A percentile compares a stretch with the other conserved stretches of the same genome.
phyloP scores from a whole-genome alignment of 2,888 invertebrate species.

The Latrodectus elegans region DNA sequence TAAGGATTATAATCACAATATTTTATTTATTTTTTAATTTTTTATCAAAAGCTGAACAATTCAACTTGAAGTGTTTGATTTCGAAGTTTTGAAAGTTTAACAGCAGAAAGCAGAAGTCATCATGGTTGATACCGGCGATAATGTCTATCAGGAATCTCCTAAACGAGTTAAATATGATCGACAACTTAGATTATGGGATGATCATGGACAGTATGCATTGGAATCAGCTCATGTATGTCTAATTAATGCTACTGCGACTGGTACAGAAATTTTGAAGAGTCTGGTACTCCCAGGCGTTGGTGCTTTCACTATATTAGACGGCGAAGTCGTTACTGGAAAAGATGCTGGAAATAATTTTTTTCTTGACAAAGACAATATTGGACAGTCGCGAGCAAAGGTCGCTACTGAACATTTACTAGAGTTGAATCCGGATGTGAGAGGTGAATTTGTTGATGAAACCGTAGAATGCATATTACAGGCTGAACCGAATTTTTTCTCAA shows the following conservation, averaged over 20 bases:
- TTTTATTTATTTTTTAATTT: too few species aligned
- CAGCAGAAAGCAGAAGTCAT: too few species aligned
- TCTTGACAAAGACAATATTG: constrained; percentile 86
- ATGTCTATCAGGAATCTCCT: constrained; percentile 43
- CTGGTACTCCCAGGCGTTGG: constrained; percentile 93
- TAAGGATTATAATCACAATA: too few species aligned
- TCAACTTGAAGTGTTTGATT: too few species aligned
- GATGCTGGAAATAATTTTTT: constrained; percentile 98
- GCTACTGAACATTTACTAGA: constrained; percentile 88
- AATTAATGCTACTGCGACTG: constrained; percentile 93
- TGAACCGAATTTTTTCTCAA: constrained; percentile 87
- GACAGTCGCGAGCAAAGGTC: constrained; percentile 88
- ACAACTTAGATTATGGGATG: constrained; percentile 92
- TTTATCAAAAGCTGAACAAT: too few species aligned
- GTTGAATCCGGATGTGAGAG: constrained; percentile 93
- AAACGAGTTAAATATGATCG: constrained; percentile 62
- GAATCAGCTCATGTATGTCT: constrained; percentile 93
- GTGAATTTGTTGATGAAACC: constrained; percentile 90
- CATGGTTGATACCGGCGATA: constrained; percentile 47
- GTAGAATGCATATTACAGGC: constrained; percentile 88
- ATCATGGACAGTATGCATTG: constrained; percentile 93
- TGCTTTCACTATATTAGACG: constrained; percentile 93
- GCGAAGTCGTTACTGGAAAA: constrained; percentile 88
- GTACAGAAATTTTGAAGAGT: constrained; percentile 96
- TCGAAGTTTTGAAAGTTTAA: too few species aligned